Conservation (phyloP, 2,113 vertebrate species). For the Perccottus glenii region DNA sequence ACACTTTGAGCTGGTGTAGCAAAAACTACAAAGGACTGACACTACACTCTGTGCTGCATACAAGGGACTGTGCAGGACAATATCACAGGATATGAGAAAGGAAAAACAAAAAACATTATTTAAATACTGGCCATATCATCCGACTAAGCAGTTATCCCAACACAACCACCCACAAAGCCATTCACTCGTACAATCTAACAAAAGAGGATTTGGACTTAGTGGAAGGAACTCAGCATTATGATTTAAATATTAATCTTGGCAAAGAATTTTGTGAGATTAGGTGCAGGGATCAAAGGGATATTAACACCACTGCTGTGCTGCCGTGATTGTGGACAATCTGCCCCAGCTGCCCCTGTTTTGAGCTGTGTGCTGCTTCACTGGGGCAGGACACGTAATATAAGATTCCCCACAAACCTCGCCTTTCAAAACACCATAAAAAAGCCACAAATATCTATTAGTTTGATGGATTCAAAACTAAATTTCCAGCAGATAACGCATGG, state of each 20-base stretch:
- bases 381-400: constrained; percentile 12
- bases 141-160: constrained; percentile 41
- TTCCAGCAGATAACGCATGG: constrained; percentile 12
- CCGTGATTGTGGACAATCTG: constrained; percentile 59
- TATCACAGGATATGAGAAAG: constrained; percentile 38
- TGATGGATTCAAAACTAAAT: constrained; percentile 2
- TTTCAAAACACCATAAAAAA: constrained; percentile 30
- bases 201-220: constrained; percentile 71
- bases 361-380: constrained; percentile 24
- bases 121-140: constrained; percentile 34
- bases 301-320: constrained; percentile 61
- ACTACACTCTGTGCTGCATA: constrained; percentile 31
- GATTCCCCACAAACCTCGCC: constrained; percentile 12
- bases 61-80: constrained; percentile 2
- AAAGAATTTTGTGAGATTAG: constrained; percentile 74
- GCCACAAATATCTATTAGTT: constrained; percentile 5
- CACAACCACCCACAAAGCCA: constrained; percentile 55
- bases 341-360: constrained; percentile 47
- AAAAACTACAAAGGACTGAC: constrained; percentile 49
- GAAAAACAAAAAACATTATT: constrained; percentile 37
- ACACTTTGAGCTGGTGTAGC: constrained; percentile 56
- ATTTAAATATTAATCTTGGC: constrained; percentile 73
- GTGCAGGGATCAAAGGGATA: constrained; percentile 73
- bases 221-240: constrained; percentile 62
- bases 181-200: constrained; percentile 61